Conservation (phyloP, 2,113 vertebrate genomes). For the human region DNA sequence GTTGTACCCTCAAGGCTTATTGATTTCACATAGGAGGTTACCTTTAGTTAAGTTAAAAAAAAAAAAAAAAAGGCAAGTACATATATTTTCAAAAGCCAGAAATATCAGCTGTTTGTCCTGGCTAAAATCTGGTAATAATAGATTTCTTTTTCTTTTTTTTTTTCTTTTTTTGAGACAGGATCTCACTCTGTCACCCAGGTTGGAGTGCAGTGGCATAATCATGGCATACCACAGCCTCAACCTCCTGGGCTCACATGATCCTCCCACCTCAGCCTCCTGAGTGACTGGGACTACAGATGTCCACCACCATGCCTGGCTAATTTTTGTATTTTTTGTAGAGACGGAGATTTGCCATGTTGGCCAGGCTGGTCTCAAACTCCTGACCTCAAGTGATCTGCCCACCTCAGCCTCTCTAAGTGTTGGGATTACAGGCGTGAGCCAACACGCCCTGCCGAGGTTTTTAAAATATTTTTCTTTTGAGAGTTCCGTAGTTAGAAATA, state of each 20-base stretch:
- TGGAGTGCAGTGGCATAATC: not conserved
- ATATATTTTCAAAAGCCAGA: no score
- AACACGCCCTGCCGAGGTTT: not conserved
- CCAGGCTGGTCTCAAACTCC: not conserved
- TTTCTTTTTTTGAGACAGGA: not conserved
- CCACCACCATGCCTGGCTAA: not conserved
- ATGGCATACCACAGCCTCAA: not conserved
- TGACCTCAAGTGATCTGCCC: not conserved
- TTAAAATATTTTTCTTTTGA: no score
- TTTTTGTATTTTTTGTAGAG: not conserved
- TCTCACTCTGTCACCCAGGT: not conserved
- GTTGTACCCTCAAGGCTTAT: no score
- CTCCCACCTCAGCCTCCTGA: not conserved
- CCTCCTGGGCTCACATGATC: not conserved
- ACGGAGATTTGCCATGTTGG: not conserved
- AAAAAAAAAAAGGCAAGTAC: no score
- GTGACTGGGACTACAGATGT: not conserved
- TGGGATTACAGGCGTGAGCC: not conserved
- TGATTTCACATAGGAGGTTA: no score
- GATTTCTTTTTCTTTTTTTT: no score
- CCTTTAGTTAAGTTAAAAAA: no score
- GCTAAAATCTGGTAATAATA: not conserved
- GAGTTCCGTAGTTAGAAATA: no score
- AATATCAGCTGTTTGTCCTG: no score
- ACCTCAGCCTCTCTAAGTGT: not conserved